These are phyloP conservation scores for Linyphia triangularis DNA, from an alignment of 2,888 invertebrate genomes.

Conservation along the genomic window DNA sequence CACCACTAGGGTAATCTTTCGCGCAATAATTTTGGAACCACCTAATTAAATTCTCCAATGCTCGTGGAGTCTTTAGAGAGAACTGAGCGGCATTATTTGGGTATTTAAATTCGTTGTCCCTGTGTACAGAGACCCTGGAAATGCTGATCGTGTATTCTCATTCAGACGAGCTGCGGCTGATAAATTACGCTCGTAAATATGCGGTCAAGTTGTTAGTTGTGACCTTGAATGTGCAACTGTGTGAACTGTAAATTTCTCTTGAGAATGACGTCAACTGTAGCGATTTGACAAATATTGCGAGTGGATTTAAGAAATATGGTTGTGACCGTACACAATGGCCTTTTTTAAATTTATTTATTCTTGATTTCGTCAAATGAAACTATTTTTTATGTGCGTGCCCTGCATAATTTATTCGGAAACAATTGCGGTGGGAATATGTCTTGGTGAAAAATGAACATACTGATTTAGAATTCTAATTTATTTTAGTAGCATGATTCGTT, in stretches of 20 bases:
- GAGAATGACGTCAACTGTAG: conserved; percentile 2
- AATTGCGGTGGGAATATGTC: not conserved
- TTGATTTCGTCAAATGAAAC: not conserved
- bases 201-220: not conserved
- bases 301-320: conserved; percentile 21
- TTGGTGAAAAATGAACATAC: not conserved
- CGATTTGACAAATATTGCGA: conserved; percentile 33
- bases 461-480: not conserved
- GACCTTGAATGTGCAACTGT: conserved; percentile 25
- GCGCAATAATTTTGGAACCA: not conserved
- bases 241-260: conserved; percentile 27
- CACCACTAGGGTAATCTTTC: not conserved
- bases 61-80: not conserved
- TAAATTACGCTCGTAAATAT: not conserved
- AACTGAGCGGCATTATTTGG: not conserved
- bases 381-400: not conserved
- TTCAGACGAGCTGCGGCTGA: not conserved
- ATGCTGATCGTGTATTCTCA: conserved; percentile 13
- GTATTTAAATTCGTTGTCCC: not conserved
- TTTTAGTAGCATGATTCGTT: too few relatives aligned
- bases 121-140: not conserved
- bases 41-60: conserved; percentile 32
- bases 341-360: not conserved
- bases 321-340: conserved; percentile 13
- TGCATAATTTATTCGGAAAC: not conserved